Percentiles rank a stretch among this genome's conserved stretches.
These are phyloP conservation scores for Lepas anatifera DNA, from an alignment of 2,888 invertebrate species.

Conservation along the genomic window DNA sequence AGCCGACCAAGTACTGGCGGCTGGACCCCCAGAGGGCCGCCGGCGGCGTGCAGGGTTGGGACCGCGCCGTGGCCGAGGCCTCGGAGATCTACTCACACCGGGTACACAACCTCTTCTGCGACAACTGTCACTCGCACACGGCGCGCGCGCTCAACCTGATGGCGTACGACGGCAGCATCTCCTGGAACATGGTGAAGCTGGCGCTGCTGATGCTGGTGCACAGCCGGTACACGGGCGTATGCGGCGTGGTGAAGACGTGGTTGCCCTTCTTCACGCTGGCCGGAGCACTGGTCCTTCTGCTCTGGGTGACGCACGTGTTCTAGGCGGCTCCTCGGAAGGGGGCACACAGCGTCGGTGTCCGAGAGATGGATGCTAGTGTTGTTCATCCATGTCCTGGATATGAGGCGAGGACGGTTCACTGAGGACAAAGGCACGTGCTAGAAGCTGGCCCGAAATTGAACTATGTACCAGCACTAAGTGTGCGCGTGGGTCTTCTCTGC, in stretches of 20 bases:
- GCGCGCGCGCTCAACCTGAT: conserved; percentile 83
- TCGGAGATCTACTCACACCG: conserved; percentile 64
- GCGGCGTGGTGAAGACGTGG: conserved; percentile 35
- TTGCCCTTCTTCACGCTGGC: conserved; percentile 30
- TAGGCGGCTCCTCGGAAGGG: background rate
- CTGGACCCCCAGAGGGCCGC: conserved; percentile 55
- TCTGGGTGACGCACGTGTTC: background rate
- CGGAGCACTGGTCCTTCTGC: background rate
- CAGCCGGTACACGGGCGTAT: conserved; percentile 59
- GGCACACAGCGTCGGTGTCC: too few species aligned
- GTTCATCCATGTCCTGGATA: too few species aligned
- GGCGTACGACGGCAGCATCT: conserved; percentile 61
- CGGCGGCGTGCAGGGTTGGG: conserved; percentile 70
- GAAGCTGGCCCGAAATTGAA: too few species aligned
- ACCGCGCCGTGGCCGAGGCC: conserved; percentile 74
- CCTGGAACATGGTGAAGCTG: conserved; percentile 88
- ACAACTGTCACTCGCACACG: conserved; percentile 98
- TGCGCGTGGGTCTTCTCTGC: too few species aligned
- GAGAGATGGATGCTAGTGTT: too few species aligned
- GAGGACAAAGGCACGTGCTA: too few species aligned
- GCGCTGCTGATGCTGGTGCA: conserved; percentile 61
- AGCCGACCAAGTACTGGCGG: conserved; percentile 77
- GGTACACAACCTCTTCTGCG: conserved; percentile 80
- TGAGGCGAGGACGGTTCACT: too few species aligned
- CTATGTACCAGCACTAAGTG: too few species aligned